These are phyloP conservation scores for Eueremaeus valkanovi DNA, from an alignment of 2,888 invertebrate genomes.

Conservation along the genomic window DNA sequence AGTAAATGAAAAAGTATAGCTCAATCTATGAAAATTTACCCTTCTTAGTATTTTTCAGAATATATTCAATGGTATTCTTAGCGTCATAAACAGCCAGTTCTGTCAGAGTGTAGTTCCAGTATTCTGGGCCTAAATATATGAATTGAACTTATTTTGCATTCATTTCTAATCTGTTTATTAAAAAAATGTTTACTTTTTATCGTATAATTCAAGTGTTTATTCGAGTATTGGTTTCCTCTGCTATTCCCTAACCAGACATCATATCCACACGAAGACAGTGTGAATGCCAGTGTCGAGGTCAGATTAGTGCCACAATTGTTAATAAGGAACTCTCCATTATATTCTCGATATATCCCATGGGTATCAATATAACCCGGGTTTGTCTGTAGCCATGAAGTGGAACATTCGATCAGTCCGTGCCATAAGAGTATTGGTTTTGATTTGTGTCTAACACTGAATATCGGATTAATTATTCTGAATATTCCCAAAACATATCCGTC, in stretches of 20 bases:
- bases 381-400: conserved; percentile 23
- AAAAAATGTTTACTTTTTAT: no score
- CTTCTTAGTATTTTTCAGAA: conserved; percentile 41
- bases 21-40: conserved; percentile 27
- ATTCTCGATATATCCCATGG: conserved; percentile 25
- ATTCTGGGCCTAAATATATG: conserved; percentile 11
- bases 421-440: conserved; percentile 26
- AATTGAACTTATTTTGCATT: neutral
- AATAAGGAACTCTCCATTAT: neutral
- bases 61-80: neutral
- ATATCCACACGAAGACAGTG: conserved; percentile 33
- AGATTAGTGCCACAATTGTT: conserved; percentile 17
- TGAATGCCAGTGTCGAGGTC: conserved; percentile 11
- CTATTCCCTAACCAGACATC: conserved; percentile 37
- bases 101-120: conserved; percentile 28
- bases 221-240: conserved; percentile 29
- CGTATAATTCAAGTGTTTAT: no score
- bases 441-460: neutral
- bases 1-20: no score
- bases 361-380: neutral
- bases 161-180: no score
- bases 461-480: conserved; percentile 36
- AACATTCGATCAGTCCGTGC: neutral
- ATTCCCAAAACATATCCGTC: conserved; percentile 35
- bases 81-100: conserved; percentile 26